These are phyloP conservation scores for Eremophila alpestris DNA, from an alignment of 2,797 vertebrate genomes.

Conservation along the genomic window DNA sequence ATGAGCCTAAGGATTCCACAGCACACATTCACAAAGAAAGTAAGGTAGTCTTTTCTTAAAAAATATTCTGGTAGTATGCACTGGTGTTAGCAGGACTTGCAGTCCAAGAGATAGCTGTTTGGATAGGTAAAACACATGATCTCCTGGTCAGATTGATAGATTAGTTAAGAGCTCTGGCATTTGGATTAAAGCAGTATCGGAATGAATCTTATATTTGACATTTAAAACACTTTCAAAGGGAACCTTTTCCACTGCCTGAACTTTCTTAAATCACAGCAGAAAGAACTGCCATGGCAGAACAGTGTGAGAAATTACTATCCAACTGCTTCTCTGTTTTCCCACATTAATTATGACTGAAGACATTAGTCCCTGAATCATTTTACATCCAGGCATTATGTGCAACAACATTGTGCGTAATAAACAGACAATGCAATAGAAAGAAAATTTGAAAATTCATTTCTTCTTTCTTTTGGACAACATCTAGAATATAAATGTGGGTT, in stretches of 20 bases:
- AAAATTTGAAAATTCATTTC: conserved; percentile 21
- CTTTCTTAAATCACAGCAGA: conserved; percentile 77
- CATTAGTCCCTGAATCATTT: conserved; percentile 61
- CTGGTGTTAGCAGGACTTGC: not conserved
- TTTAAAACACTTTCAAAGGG: conserved; percentile 73
- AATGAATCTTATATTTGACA: conserved; percentile 79
- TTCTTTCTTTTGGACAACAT: not conserved
- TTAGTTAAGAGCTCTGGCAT: conserved; percentile 71
- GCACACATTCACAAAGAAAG: not conserved
- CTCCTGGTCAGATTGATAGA: conserved; percentile 67
- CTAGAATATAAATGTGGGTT: conserved; percentile 2
- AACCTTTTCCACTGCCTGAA: conserved; percentile 68
- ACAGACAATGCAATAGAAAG: conserved; percentile 14
- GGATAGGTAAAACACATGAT: conserved; percentile 58
- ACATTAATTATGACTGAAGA: conserved; percentile 62
- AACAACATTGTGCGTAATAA: not conserved
- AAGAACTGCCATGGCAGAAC: conserved; percentile 60
- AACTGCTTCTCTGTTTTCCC: conserved; percentile 65
- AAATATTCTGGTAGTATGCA: not conserved
- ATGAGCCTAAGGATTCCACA: not conserved
- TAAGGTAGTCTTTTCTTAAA: not conserved
- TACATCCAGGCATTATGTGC: conserved; percentile 19
- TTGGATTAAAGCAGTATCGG: conserved; percentile 74
- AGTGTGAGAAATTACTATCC: conserved; percentile 66
- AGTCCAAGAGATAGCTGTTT: conserved; percentile 47